A percentile compares a stretch with the other conserved stretches of the same genome.
Evolutionary conservation across 2,888 invertebrate species (phyloP).

Genomic region (Hololepta plana): DNA sequence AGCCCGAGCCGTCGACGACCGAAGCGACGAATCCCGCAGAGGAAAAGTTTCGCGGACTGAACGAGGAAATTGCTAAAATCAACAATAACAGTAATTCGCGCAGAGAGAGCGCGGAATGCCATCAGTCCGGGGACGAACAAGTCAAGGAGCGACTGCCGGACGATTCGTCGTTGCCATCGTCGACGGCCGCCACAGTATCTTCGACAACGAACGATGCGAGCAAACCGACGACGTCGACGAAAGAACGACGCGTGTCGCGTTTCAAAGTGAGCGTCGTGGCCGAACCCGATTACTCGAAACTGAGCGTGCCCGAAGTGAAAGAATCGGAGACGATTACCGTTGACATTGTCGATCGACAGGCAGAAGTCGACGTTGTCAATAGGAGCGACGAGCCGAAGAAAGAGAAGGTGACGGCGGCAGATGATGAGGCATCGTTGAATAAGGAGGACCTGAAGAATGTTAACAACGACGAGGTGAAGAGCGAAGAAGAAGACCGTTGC

Average conservation of each 20-base stretch:
- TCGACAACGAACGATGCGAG: conserved; percentile 3
- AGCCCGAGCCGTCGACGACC: conserved; percentile 7
- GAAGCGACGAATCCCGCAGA: conserved; percentile 20
- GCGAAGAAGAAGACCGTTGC: no score
- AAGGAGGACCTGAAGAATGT: no score
- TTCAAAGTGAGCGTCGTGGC: conserved; percentile 34
- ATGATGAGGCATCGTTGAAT: no score
- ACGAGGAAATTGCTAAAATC: conserved; percentile 42
- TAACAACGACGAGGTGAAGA: no score
- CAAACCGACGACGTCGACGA: no score
- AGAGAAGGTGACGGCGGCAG: no score
- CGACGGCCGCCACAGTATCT: conserved; percentile 1
- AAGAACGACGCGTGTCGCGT: conserved; percentile 27
- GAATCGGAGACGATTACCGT: no score
- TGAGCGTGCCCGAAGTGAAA: no score
- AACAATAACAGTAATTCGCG: no score
- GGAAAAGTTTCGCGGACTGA: conserved; percentile 33
- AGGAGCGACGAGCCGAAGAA: no score
- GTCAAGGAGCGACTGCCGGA: conserved; percentile 3
- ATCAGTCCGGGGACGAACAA: conserved; percentile 5
- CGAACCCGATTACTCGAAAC: conserved; percentile 25
- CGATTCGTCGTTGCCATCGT: conserved; percentile 2
- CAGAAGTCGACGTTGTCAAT: no score
- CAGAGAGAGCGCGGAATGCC: conserved; percentile 14
- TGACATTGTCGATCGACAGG: no score